Evolutionary conservation across 1,140 invertebrate genomes (phyloP).

Genomic region (Hydropsyche tenuis): DNA sequence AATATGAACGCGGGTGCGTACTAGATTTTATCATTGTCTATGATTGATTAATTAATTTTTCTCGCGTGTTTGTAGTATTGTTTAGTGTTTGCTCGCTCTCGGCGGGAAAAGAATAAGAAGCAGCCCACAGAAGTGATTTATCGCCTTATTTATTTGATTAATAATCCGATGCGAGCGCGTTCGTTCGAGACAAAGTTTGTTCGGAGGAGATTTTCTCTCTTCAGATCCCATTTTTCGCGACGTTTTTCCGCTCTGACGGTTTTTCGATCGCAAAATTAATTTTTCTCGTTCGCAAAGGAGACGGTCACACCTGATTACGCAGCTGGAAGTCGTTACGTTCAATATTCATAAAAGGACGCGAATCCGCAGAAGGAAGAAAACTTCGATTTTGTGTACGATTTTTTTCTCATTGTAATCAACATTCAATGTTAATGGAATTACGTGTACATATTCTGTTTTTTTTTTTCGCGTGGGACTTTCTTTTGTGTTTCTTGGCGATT

Average conservation of each 20-base stretch:
- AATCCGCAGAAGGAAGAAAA: conserved; percentile 1
- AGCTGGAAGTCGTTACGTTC: conserved; percentile 26
- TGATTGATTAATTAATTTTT: conserved; percentile 14
- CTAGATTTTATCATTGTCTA: not conserved
- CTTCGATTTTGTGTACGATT: conserved; percentile 26
- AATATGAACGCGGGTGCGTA: not conserved
- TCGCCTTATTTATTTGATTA: conserved; percentile 22
- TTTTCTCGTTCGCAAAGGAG: not conserved
- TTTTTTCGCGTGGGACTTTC: not conserved
- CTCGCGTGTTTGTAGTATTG: not conserved
- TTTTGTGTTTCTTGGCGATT: too few relatives aligned
- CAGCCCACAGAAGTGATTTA: not conserved
- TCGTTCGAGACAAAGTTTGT: conserved; percentile 11
- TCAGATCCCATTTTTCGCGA: not conserved
- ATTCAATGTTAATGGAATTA: too few relatives aligned
- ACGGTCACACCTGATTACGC: conserved; percentile 36
- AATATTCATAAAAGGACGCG: conserved; percentile 32
- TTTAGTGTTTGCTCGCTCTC: not conserved
- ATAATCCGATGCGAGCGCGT: not conserved
- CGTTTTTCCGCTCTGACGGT: conserved; percentile 14
- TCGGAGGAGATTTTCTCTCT: not conserved
- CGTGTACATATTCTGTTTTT: not conserved
- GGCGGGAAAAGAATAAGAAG: not conserved
- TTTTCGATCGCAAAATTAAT: conserved; percentile 32
- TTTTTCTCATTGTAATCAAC: conserved; percentile 19